Percentiles rank a stretch among this genome's conserved stretches.
Conservation (phyloP, 2,888 invertebrate species). For the Rugalucina vietnamica region DNA sequence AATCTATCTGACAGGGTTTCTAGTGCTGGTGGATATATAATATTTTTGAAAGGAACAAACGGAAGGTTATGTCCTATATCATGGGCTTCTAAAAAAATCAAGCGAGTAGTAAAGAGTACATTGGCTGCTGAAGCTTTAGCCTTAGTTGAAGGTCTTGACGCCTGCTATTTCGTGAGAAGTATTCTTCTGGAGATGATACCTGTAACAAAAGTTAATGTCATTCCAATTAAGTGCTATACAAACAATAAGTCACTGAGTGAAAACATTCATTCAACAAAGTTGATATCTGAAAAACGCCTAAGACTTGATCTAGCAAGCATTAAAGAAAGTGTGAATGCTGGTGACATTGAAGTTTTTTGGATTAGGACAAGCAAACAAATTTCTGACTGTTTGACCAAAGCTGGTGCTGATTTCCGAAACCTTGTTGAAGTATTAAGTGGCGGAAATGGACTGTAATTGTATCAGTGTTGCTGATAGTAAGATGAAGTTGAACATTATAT, state of each 20-base stretch:
- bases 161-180: conserved; percentile 41
- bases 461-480: too few species aligned
- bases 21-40: conserved; percentile 38
- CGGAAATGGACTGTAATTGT: too few species aligned
- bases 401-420: too few species aligned
- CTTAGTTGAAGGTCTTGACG: conserved; percentile 47
- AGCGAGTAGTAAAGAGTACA: conserved; percentile 55
- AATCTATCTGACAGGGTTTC: conserved; percentile 55
- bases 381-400: too few species aligned
- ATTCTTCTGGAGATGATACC: conserved; percentile 46
- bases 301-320: conserved; percentile 50
- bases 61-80: conserved; percentile 31
- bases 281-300: conserved; percentile 50
- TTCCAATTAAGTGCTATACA: conserved; percentile 49
- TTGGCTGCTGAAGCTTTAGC: conserved; percentile 57
- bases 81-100: conserved; percentile 51
- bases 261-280: conserved; percentile 54
- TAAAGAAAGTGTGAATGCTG: conserved; percentile 41
- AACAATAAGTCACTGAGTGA: conserved; percentile 52
- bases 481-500: too few species aligned
- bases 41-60: conserved; percentile 42
- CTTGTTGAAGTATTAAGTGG: too few species aligned
- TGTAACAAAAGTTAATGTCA: conserved; percentile 9
- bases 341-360: conserved; percentile 44
- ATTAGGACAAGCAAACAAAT: conserved; percentile 40